A percentile compares a stretch with the other conserved stretches of the same genome.
Conservation (phyloP, 2,888 invertebrate species). For the Mechanitis messenoides region DNA sequence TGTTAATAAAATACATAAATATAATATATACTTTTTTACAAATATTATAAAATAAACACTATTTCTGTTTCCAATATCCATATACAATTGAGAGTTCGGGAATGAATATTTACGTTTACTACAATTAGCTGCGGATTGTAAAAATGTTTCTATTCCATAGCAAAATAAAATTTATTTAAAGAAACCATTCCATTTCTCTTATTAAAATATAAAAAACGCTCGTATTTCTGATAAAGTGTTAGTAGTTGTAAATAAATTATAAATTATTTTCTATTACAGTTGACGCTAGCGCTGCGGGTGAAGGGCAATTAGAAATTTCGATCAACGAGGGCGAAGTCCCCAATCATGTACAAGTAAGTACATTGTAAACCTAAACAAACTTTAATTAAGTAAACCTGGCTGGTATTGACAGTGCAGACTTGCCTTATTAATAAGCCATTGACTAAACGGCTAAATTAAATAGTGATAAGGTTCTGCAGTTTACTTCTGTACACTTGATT, state of each 20-base stretch:
- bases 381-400: slow-evolving; percentile 23
- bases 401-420: slow-evolving; percentile 27
- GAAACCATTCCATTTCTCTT: neutral
- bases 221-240: neutral
- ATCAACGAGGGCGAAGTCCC: slow-evolving; percentile 99
- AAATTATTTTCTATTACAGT: slow-evolving; percentile 77
- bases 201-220: slow-evolving; percentile 5
- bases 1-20: neutral
- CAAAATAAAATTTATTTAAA: slow-evolving; percentile 3
- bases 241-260: slow-evolving; percentile 12
- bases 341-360: slow-evolving; percentile 90
- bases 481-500: neutral
- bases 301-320: slow-evolving; percentile 99
- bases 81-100: slow-evolving; percentile 12
- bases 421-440: slow-evolving; percentile 25
- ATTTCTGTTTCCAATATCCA: slow-evolving; percentile 12
- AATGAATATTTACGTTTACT: slow-evolving; percentile 9
- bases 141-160: neutral
- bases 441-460: slow-evolving; percentile 13
- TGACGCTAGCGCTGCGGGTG: slow-evolving; percentile 98
- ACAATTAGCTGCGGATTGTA: neutral
- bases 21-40: slow-evolving; percentile 4
- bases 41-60: slow-evolving; percentile 9
- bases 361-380: slow-evolving; percentile 25
- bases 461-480: slow-evolving; percentile 1